Evolutionary conservation across 2,113 vertebrate species (phyloP).

Genomic region (Pygoscelis adeliae): DNA sequence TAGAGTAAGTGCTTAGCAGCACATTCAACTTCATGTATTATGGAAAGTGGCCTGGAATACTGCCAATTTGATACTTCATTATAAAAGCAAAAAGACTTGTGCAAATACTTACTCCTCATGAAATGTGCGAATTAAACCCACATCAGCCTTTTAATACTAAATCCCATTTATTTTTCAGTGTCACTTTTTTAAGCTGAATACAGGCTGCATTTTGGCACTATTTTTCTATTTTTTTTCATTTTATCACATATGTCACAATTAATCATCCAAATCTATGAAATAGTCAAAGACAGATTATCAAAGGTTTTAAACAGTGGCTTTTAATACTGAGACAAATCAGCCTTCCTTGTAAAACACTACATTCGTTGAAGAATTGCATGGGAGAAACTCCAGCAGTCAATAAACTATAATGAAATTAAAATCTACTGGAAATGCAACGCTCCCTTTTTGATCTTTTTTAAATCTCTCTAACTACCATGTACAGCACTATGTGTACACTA

Average conservation of each 20-base stretch:
- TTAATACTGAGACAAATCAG: constrained; percentile 14
- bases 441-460: not conserved
- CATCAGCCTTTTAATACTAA: constrained; percentile 12
- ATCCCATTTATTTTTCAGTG: constrained; percentile 16
- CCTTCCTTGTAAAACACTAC: not conserved
- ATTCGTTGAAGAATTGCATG: not conserved
- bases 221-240: constrained; percentile 21
- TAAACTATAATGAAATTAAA: not conserved
- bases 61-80: constrained; percentile 9
- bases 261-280: not conserved
- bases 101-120: not conserved
- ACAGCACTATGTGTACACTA: not conserved
- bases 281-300: not conserved
- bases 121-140: constrained; percentile 42
- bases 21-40: not conserved
- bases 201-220: not conserved
- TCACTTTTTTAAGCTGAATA: not conserved
- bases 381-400: not conserved
- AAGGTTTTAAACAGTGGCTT: constrained; percentile 3
- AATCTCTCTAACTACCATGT: not conserved
- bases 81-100: not conserved
- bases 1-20: not conserved
- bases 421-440: not conserved
- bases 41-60: not conserved
- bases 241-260: not conserved